Evolutionary conservation across 2,113 vertebrate species (phyloP), one percentile per base, ranked within the genome.

Genomic region (Lophius piscatorius): DNA sequence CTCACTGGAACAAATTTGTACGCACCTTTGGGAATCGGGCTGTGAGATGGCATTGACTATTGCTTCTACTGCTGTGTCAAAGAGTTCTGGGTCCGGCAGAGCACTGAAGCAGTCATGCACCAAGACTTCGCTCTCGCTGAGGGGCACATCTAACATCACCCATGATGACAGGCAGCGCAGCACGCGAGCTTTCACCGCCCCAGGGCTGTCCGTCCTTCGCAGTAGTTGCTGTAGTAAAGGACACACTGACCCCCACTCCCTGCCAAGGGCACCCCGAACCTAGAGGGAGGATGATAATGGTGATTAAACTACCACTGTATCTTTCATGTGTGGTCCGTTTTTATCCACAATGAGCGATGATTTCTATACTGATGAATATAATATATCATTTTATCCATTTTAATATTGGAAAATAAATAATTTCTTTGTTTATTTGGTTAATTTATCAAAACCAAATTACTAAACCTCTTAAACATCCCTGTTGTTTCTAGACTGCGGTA

Each of bases 81-180:
- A 99, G 72, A 99, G 95, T 90, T 98, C 97, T 0, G 95, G 95
- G 90, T 99, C 95, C 24, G 92, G 91, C 63, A 99, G 93, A 4
- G 96, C 94, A 4, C 91, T 83, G 75, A 99, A 99, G 77, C 95
- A 93, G 72, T 96, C 95, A 61, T 98, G 93, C 72, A 98, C 93
- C 85, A 99, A 91, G 16, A 90, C 93, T 83, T 99, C 97, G 0
- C 96, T 98, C 85, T 98, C 96, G 70, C 87, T 94, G 73, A 99
- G 89, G 0, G 97, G 94, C 58, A 99, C 95, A 62, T 98, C 97
- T 85, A 99, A 90, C 86, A 97, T 93, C 41, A 98, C 95, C 97
- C 97, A 99, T 73, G 96, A 99, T 73, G 97, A 98, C 86, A 99
- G 95, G 86, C 97, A 99, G 86, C 97, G 98, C 76, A 99, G 90